Percentiles rank a stretch among this genome's conserved stretches.
These are phyloP conservation scores for Antennarius maculatus DNA, from an alignment of 2,797 vertebrate genomes.

Conservation along the genomic window DNA sequence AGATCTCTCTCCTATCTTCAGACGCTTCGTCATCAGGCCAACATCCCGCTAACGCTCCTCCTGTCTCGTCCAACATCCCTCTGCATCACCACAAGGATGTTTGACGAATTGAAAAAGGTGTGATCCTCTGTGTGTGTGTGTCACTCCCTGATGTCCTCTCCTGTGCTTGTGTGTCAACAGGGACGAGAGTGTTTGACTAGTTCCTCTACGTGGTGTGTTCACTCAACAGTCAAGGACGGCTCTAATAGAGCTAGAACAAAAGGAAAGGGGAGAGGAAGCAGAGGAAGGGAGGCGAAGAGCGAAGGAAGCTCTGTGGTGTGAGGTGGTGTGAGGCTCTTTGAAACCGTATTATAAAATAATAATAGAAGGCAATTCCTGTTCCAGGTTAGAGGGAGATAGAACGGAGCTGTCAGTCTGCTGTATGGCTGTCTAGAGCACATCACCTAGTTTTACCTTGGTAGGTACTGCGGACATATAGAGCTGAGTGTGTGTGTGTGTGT, in stretches of 20 bases:
- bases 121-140: constrained; percentile 21
- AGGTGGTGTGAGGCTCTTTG: constrained; percentile 52
- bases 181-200: constrained; percentile 63
- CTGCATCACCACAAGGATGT: constrained; percentile 42
- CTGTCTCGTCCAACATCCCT: constrained; percentile 53
- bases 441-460: too few species aligned
- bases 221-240: constrained; percentile 72
- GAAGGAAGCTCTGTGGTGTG: constrained; percentile 54
- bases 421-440: too few species aligned
- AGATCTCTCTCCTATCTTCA: constrained; percentile 51
- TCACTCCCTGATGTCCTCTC: constrained; percentile 41
- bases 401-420: constrained; percentile 13
- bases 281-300: constrained; percentile 29
- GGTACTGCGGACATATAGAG: too few species aligned
- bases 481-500: too few species aligned
- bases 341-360: constrained; percentile 62
- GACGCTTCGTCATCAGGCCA: constrained; percentile 66
- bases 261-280: constrained; percentile 50
- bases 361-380: constrained; percentile 61
- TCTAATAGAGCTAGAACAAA: constrained; percentile 78
- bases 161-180: constrained; percentile 59
- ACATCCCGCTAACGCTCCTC: constrained; percentile 56
- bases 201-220: constrained; percentile 52
- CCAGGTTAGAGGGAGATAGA: constrained; percentile 50
- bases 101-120: constrained; percentile 47